Evolutionary conservation across 1,140 invertebrate species (phyloP), one percentile per base, ranked within the genome.

Genomic region (Druon quercuslanigerum): DNA sequence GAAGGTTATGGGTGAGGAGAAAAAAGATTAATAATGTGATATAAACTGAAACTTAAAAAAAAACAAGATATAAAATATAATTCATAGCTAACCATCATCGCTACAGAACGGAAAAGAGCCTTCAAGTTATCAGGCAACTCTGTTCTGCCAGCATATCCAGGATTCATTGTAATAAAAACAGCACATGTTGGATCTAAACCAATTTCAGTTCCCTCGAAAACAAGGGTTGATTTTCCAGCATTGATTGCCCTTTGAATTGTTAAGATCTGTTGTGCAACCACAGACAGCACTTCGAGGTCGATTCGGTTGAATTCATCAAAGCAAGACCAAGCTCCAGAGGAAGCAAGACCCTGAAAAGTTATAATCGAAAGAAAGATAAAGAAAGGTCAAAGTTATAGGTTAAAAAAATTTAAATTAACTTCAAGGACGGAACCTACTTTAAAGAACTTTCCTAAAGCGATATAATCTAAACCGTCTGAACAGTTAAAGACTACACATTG

Each of bases 401-500:
- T 17, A 72, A n/a, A 51, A n/a, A 50, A 3, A 16, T 14, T 3
- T 1, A 7, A 7, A 46, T 1, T 40, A 70, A 70, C 9, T 66
- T 20, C 17, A 20, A 11, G 25, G 12, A 17, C 3, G 33, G 46
- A 75, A 51, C 96, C 84, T 73, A 97, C 97, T 91, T 99, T 99
- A 85, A 99, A 98, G 92, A 99, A 99, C 92, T 99, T 99, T 79
- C 98, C 98, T 17, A 99, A 90, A 4, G 97, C 96, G 79, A 98
- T 95, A 85, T 98, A 98, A 91, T 99, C 97, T 17, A 99, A 90
- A 56, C 97, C 96, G 86, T 96, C 95, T 0, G 97, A 99, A 87
- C 98, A 99, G 92, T 99, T 99, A 87, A 99, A 99, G 0, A 99
- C 97, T 8, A 99, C 97, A 87, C 97, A 99, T 87, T 99, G 97